Base-by-base conservation (phyloP, 2,888 invertebrate genomes). In the Archaeoteleia sp. region DNA sequence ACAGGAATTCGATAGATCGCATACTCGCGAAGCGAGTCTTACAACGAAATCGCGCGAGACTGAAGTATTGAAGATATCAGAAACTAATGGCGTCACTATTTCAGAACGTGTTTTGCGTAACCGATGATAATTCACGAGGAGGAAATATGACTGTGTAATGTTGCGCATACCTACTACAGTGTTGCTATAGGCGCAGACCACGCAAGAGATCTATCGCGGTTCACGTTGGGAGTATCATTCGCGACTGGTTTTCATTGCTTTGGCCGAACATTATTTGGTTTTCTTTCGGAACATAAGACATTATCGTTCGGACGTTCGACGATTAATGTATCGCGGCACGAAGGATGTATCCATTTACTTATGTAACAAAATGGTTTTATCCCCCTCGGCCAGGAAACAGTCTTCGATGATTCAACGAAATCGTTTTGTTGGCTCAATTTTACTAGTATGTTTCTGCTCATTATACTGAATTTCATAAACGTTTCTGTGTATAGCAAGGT, bases 91-190 rank as follows among this genome's bases (percentile, higher is more conserved):
- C 65, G 53, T 48, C 65, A 53, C 58, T 60, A 49, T 58, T 66
- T 42, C 54, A 30, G 60, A 60, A 49, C 66, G 54, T 66, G 66
- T 66, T 60, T 43, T 25, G 43, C 48, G 54, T 49, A 66, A 54
- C 58, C 53, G 49, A 66, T 66, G 60, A 66, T 66, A 66, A 66
- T 66, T 66, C 60, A 66, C 66, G 43, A 32, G 23, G 48, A 66
- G 58, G 48, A 66, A 66, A 66, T 58, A 66, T 66, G 66, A 66
- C 66, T 54, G 60, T 54, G 60, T 54, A 60, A 66, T 60, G 60
- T 48, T 66, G 66, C 54, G 48, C 30, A 48, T 54, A 43, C 40
- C 29, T 39, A 48, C 15, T 15, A 9, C 15, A 54, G 54, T 55
- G 55, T 60, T 55, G 48, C 60, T 55, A 58, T 60, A 67, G 60